Percentiles rank a stretch among this genome's conserved stretches.
Conservation (phyloP, 2,113 vertebrate species). For the Corythoichthys haematopterus region DNA sequence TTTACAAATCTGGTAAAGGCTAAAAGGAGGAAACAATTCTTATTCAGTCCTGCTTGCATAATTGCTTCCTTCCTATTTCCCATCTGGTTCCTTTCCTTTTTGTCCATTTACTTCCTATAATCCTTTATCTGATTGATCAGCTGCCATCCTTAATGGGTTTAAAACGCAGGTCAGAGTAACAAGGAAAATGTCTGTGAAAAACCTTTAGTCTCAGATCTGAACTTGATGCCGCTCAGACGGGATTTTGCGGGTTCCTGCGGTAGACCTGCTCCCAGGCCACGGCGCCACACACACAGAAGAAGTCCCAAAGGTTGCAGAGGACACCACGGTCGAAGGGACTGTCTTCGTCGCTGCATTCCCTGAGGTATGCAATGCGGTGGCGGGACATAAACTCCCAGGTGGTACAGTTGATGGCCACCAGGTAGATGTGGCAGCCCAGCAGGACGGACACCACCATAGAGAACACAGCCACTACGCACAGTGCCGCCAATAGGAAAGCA, state of each 20-base stretch:
- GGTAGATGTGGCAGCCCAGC: slow-evolving; percentile 84
- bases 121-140: not conserved
- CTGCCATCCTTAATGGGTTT: not conserved
- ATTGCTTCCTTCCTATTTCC: not conserved
- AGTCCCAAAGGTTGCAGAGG: slow-evolving; percentile 83
- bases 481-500: slow-evolving; percentile 73
- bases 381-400: slow-evolving; percentile 95
- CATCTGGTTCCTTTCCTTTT: not conserved
- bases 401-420: slow-evolving; percentile 85
- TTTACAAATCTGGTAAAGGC: not conserved
- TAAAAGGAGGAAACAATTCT: not conserved
- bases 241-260: slow-evolving; percentile 44
- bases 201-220: not conserved
- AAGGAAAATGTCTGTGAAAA: not conserved
- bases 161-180: not conserved
- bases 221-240: slow-evolving; percentile 49
- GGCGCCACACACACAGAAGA: slow-evolving; percentile 81
- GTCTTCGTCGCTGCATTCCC: slow-evolving; percentile 66
- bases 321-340: slow-evolving; percentile 89
- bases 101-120: not conserved
- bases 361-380: slow-evolving; percentile 87
- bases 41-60: not conserved
- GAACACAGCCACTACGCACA: slow-evolving; percentile 69
- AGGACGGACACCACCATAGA: slow-evolving; percentile 74
- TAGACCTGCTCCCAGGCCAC: slow-evolving; percentile 84